Evolutionary conservation across 2,888 invertebrate species (phyloP).

Genomic region (Chymomyza amoena): DNA sequence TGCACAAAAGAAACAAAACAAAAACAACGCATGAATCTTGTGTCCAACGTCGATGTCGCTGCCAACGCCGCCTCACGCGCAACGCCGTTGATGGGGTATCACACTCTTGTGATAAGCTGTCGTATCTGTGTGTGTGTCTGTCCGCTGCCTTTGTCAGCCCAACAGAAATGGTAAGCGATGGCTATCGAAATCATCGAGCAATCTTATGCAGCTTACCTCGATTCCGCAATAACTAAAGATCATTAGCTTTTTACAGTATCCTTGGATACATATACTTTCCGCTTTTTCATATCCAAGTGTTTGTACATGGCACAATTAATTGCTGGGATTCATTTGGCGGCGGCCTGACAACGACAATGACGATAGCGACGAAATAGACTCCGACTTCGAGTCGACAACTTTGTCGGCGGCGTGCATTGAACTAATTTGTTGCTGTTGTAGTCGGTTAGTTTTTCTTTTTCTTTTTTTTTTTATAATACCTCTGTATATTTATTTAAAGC

Average conservation of each 20-base stretch:
- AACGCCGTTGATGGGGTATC: neutral
- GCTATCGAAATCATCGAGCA: neutral
- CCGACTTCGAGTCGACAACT: neutral
- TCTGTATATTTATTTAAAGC: constrained; percentile 71
- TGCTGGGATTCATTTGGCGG: too few species aligned
- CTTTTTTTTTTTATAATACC: constrained; percentile 64
- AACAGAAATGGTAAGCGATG: neutral
- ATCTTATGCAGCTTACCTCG: neutral
- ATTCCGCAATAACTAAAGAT: too few species aligned
- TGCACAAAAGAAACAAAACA: constrained; percentile 5
- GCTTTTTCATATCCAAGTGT: neutral
- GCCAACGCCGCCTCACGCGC: constrained; percentile 4
- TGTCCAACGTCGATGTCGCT: neutral
- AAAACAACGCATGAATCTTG: constrained; percentile 1
- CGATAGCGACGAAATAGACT: constrained; percentile 1
- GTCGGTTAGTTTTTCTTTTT: constrained; percentile 48
- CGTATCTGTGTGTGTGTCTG: neutral
- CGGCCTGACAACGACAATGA: neutral
- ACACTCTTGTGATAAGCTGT: neutral
- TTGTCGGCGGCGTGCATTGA: constrained; percentile 61
- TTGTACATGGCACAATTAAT: neutral
- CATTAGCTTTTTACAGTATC: neutral
- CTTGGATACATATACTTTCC: neutral
- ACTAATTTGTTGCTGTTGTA: constrained; percentile 56
- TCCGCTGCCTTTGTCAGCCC: neutral